Percentiles rank a stretch among this genome's conserved stretches.
These are phyloP conservation scores for Rhabdophis nuchalis DNA, from an alignment of 2,797 vertebrate species.

Conservation along the genomic window DNA sequence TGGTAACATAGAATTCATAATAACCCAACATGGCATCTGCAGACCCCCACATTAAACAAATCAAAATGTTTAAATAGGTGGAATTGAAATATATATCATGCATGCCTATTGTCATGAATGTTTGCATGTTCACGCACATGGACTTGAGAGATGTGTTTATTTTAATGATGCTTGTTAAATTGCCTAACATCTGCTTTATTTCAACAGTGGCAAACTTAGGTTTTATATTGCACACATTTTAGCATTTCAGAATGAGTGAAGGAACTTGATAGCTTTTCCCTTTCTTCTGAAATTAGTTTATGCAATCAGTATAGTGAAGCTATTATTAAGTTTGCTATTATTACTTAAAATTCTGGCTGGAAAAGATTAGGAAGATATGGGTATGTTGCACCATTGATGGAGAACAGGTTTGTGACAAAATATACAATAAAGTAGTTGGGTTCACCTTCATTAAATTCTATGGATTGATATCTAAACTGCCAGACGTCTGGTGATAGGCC, in stretches of 20 bases:
- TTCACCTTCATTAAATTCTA: neutral
- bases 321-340: neutral
- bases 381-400: neutral
- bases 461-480: neutral
- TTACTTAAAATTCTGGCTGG: neutral
- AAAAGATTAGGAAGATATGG: neutral
- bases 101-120: neutral
- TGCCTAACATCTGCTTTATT: neutral
- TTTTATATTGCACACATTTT: neutral
- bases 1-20: neutral
- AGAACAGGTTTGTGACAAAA: neutral
- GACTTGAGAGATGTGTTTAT: neutral
- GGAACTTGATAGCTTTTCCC: neutral
- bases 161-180: neutral
- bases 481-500: too few relatives aligned
- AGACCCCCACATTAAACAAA: neutral
- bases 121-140: neutral
- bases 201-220: neutral
- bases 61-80: neutral
- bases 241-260: neutral
- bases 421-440: neutral
- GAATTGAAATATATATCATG: neutral
- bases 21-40: neutral
- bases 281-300: neutral
- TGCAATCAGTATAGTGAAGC: neutral